Percentiles rank a stretch among this genome's conserved stretches.
These are phyloP conservation scores for Ophraella communa DNA, from an alignment of 2,888 invertebrate genomes.

Conservation along the genomic window DNA sequence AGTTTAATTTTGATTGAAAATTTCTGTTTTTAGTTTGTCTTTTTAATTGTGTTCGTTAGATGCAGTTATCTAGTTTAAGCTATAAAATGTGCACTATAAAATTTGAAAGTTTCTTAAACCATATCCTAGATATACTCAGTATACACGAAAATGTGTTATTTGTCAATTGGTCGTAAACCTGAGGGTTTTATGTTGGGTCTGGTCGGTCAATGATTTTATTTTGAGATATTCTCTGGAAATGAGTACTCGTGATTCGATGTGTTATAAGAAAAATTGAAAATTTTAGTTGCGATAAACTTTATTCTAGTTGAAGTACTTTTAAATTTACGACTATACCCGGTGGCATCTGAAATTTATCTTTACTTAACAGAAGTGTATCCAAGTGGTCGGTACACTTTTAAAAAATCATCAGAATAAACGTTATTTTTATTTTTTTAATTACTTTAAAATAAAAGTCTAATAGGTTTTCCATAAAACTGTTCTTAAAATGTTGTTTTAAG, in stretches of 20 bases:
- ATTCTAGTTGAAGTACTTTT: neutral
- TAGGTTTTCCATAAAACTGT: too few relatives aligned
- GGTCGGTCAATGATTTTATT: slow-evolving; percentile 19
- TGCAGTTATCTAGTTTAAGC: neutral
- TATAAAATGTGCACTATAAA: slow-evolving; percentile 7
- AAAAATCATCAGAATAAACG: too few relatives aligned
- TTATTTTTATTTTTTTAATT: too few relatives aligned
- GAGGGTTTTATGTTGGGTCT: slow-evolving; percentile 15
- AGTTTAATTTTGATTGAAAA: too few relatives aligned
- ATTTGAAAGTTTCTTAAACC: neutral
- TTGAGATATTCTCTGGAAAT: slow-evolving; percentile 5
- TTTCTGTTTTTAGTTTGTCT: too few relatives aligned
- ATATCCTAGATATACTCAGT: slow-evolving; percentile 11
- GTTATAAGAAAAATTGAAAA: slow-evolving; percentile 9
- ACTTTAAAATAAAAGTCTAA: too few relatives aligned
- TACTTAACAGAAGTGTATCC: too few relatives aligned
- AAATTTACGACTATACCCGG: neutral
- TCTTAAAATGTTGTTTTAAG: too few relatives aligned
- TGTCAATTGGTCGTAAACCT: slow-evolving; percentile 21
- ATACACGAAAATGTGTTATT: slow-evolving; percentile 6
- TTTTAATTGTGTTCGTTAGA: too few relatives aligned
- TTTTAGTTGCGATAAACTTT: neutral
- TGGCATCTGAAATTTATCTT: too few relatives aligned
- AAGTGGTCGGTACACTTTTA: too few relatives aligned
- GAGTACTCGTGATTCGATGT: slow-evolving; percentile 3